Evolutionary conservation across 2,797 vertebrate species (phyloP).

Genomic region (Pipistrellus kuhlii): DNA sequence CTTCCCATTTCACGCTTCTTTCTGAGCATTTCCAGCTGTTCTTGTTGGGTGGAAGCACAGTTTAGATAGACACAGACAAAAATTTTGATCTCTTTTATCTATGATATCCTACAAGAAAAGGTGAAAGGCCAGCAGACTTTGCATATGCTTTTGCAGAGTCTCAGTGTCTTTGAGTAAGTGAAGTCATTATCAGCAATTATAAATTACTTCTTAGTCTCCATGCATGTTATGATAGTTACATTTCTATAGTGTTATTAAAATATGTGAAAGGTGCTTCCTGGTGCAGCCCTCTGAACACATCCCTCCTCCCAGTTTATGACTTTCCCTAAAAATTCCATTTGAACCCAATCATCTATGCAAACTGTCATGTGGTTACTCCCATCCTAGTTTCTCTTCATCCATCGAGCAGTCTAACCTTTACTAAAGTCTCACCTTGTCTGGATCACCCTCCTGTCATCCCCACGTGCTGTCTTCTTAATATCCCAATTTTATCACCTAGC

Average conservation of each 20-base stretch:
- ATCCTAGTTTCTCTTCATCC: background rate
- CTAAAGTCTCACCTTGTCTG: background rate
- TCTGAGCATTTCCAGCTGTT: background rate
- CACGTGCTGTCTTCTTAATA: conserved; percentile 13
- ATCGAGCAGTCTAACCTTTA: background rate
- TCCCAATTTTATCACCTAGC: background rate
- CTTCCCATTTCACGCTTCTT: background rate
- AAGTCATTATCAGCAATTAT: background rate
- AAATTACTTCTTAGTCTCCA: background rate
- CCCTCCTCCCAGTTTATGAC: background rate
- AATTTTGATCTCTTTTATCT: background rate
- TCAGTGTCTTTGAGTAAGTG: background rate
- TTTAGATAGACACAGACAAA: accelerated
- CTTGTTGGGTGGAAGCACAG: accelerated
- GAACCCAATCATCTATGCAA: accelerated
- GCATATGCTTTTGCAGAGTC: background rate
- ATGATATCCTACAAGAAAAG: background rate
- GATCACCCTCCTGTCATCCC: background rate
- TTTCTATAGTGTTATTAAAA: background rate
- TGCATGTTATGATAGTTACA: background rate
- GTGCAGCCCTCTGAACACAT: background rate
- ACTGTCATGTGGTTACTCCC: no score
- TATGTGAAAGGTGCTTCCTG: background rate
- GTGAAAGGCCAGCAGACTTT: accelerated
- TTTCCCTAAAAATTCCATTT: background rate